These are phyloP conservation scores for Pantelozetes paolii DNA, from an alignment of 2,888 invertebrate species.

Conservation along the genomic window DNA sequence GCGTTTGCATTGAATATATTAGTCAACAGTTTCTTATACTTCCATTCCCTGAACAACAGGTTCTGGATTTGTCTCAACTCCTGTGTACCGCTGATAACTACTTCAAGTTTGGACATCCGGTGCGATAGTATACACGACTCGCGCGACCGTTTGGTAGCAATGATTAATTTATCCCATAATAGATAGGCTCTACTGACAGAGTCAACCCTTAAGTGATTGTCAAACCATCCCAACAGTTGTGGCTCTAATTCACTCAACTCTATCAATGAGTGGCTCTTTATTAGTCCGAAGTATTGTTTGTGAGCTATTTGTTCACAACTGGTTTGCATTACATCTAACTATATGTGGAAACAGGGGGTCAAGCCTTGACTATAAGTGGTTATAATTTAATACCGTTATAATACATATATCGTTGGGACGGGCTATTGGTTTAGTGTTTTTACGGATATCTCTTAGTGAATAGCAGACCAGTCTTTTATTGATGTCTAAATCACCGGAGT, in stretches of 20 bases:
- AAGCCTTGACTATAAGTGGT: not conserved
- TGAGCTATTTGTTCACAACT: not conserved
- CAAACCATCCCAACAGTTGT: not conserved
- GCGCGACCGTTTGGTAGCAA: not conserved
- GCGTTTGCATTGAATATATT: conserved; percentile 1
- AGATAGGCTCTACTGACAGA: not conserved
- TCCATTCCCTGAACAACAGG: not conserved
- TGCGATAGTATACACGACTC: not conserved
- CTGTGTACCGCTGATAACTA: not conserved
- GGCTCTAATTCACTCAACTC: not conserved
- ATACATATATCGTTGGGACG: not conserved
- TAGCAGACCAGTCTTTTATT: not conserved
- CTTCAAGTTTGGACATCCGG: not conserved
- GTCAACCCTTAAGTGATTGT: not conserved
- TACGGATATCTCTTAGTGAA: not conserved
- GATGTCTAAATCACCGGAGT: not conserved
- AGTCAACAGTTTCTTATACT: not conserved
- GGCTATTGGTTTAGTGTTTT: not conserved
- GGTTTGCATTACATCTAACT: not conserved
- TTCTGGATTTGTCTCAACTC: not conserved
- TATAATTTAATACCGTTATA: not conserved
- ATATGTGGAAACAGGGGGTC: not conserved
- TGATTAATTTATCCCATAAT: not conserved
- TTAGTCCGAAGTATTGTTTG: conserved; percentile 6
- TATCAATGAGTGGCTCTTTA: not conserved